Evolutionary conservation across 2,113 vertebrate species (phyloP).

Genomic region (Brevimyrus niger): DNA sequence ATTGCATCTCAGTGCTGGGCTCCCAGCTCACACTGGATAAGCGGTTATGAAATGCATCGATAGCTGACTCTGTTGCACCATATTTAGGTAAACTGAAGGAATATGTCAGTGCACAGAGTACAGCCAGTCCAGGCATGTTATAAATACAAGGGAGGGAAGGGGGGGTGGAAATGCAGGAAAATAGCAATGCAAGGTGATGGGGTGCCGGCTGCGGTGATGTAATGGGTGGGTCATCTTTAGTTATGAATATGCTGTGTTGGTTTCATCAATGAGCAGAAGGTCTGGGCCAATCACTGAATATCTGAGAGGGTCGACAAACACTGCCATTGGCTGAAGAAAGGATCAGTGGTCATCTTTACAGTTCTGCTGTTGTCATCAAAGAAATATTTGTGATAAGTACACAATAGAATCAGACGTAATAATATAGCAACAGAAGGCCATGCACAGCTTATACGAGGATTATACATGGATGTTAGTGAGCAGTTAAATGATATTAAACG

Average conservation of each 20-base stretch:
- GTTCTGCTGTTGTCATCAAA: background rate
- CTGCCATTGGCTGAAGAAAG: background rate
- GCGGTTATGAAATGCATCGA: background rate
- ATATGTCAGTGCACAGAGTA: background rate
- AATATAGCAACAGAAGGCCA: background rate
- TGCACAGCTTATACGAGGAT: background rate
- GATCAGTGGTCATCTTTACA: background rate
- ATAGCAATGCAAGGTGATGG: background rate
- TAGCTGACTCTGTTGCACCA: background rate
- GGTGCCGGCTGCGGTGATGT: background rate
- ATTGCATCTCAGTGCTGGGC: background rate
- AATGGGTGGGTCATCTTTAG: background rate
- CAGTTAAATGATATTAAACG: background rate
- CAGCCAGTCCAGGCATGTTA: background rate
- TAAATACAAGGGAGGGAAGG: background rate
- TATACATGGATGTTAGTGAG: background rate
- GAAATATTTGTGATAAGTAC: background rate
- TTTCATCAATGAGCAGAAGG: background rate
- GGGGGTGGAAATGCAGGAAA: background rate
- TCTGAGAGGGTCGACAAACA: background rate
- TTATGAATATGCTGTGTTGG: background rate
- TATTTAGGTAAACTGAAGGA: background rate
- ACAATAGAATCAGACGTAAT: background rate
- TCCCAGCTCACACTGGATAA: background rate
- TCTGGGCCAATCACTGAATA: background rate